phyloP scores from a whole-genome alignment of 2,797 vertebrate species.

The Parauchenoglanis ngamensis region DNA sequence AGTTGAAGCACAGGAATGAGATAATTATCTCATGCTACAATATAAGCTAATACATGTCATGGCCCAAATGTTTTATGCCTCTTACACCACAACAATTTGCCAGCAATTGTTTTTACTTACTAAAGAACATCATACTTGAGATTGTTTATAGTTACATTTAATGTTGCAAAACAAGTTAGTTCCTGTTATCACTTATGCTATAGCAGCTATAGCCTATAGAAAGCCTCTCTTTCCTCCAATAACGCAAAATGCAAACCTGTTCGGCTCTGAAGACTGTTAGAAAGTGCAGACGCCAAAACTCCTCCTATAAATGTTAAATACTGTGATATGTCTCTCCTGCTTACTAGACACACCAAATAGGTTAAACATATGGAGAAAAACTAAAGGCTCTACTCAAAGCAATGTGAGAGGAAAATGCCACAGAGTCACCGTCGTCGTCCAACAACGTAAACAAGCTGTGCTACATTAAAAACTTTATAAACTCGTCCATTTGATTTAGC shows the following conservation, averaged over 20 bases:
- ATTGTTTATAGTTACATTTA: neutral
- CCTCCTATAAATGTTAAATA: neutral
- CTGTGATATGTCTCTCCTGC: neutral
- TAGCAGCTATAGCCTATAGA: neutral
- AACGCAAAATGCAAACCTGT: neutral
- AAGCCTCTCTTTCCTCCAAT: neutral
- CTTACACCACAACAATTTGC: neutral
- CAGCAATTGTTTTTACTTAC: neutral
- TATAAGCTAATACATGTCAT: too few species aligned
- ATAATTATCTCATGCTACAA: neutral
- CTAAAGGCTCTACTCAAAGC: too few species aligned
- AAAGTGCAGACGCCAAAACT: neutral
- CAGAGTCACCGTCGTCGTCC: neutral
- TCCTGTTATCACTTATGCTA: neutral
- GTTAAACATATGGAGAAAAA: neutral
- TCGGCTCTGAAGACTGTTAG: neutral
- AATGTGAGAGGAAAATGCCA: too few species aligned
- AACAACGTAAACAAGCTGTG: neutral
- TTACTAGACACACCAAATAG: neutral
- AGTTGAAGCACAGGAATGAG: neutral
- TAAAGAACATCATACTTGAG: neutral
- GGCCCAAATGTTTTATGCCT: too few species aligned
- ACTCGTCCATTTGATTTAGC: neutral
- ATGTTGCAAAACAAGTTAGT: neutral
- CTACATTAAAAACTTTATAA: neutral